These are phyloP conservation scores for Andrena hattorfiana DNA, from an alignment of 2,888 invertebrate genomes.

Conservation along the genomic window DNA sequence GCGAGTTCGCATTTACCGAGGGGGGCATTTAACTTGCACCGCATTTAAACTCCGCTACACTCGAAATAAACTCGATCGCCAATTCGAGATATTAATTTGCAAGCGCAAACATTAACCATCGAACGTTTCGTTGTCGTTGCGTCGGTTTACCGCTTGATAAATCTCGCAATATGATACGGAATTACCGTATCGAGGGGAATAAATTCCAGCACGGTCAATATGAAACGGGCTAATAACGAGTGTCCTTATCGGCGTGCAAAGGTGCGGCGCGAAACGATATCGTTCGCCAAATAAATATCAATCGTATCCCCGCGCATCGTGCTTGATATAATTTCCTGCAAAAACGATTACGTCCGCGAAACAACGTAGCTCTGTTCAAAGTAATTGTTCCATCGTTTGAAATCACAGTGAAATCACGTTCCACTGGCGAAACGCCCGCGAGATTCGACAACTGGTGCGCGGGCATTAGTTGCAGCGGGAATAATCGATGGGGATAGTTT, in stretches of 20 bases:
- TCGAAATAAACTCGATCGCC: background rate
- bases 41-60: background rate
- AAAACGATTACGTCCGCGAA: background rate
- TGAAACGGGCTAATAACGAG: background rate
- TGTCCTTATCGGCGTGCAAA: background rate
- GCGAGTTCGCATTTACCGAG: background rate
- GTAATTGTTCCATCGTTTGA: conserved; percentile 4
- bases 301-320: background rate
- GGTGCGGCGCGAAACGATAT: background rate
- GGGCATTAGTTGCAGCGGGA: conserved; percentile 13
- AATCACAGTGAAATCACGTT: background rate
- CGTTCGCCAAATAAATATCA: conserved; percentile 7
- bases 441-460: background rate
- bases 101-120: background rate
- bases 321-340: background rate
- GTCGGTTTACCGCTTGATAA: background rate
- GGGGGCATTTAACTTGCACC: background rate
- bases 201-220: background rate
- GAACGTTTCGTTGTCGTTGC: background rate
- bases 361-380: background rate
- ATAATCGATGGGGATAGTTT: conserved; percentile 29
- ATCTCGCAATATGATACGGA: background rate
- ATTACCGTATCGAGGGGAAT: background rate
- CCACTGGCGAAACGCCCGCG: background rate
- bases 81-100: background rate